Percentiles rank a stretch among this genome's conserved stretches.
phyloP scores from a whole-genome alignment of 2,797 vertebrate genomes.

The Scyliorhinus canicula region DNA sequence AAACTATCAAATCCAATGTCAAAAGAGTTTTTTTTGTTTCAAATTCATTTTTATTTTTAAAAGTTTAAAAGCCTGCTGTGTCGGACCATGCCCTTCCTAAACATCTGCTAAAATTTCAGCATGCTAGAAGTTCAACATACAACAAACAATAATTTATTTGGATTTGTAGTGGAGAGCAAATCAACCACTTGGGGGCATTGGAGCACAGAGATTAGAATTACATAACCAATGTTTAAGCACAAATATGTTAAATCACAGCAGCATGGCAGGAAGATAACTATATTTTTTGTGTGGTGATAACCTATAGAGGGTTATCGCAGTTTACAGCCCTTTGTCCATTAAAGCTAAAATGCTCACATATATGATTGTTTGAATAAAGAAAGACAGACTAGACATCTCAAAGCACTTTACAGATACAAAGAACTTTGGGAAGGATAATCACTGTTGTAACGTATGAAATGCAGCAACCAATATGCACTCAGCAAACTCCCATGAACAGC shows the following conservation, averaged over 20 bases:
- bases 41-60: background rate
- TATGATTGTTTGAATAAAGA: background rate
- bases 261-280: background rate
- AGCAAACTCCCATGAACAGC: background rate
- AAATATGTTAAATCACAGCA: background rate
- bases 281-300: background rate
- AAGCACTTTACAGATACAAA: background rate
- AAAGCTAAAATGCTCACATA: background rate
- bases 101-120: background rate
- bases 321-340: background rate
- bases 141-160: background rate
- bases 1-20: background rate
- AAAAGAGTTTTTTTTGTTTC: background rate
- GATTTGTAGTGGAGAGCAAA: background rate
- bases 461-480: background rate
- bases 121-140: background rate
- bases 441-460: background rate
- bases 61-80: background rate
- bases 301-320: background rate
- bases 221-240: background rate
- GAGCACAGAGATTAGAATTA: background rate
- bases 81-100: background rate
- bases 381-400: background rate
- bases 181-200: conserved; percentile 24
- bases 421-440: background rate